phyloP scores from a whole-genome alignment of 2,113 vertebrate species.

The Porphyrio hochstetteri region DNA sequence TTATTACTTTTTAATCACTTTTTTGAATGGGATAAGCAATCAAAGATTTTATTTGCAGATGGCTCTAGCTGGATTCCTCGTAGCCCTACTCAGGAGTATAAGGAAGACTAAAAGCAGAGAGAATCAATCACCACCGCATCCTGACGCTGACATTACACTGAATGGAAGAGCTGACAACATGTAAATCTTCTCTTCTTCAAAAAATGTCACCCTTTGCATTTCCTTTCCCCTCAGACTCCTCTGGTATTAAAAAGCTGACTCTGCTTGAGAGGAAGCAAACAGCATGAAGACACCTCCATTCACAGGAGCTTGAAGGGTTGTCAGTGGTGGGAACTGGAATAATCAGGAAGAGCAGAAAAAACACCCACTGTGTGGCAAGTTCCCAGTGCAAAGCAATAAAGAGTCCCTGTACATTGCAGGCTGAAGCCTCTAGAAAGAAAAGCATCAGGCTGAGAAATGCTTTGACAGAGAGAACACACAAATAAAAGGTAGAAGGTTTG shows the following conservation, averaged over 20 bases:
- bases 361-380: neutral
- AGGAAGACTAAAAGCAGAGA: neutral
- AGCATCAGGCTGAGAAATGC: conserved; percentile 48
- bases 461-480: conserved; percentile 53
- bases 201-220: neutral
- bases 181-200: neutral
- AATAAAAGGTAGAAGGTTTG: conserved; percentile 21
- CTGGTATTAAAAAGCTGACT: neutral
- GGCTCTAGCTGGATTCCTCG: neutral
- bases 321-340: conserved; percentile 10
- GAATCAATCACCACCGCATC: neutral
- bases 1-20: neutral
- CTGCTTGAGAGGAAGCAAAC: neutral
- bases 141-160: neutral
- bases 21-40: neutral
- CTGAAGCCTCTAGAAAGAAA: neutral
- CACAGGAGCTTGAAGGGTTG: conserved; percentile 26
- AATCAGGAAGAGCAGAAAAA: conserved; percentile 31
- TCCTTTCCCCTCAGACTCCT: neutral
- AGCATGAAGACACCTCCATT: neutral
- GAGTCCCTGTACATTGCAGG: neutral
- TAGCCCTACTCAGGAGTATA: neutral
- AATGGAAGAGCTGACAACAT: neutral
- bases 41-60: neutral
- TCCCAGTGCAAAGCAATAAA: conserved; percentile 21